Evolutionary conservation across 2,797 vertebrate species (phyloP), one percentile per base, ranked within the genome.

Genomic region (Sebastes cheni): DNA sequence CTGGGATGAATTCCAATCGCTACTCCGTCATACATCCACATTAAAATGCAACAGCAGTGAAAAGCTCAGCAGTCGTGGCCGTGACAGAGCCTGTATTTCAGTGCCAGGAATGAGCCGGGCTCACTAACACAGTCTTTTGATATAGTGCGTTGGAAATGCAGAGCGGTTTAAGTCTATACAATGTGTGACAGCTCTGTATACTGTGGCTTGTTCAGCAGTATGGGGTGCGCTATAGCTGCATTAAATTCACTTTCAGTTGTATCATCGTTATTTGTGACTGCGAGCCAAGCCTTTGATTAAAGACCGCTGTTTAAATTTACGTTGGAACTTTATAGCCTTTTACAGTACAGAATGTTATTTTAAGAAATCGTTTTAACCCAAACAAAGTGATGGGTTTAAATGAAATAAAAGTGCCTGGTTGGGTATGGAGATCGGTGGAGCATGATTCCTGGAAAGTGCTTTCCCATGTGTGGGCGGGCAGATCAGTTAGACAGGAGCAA

Each of bases 391-490:
- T 77, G 73, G 87, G 58, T 79, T 90, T 81, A 89, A 93, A 91
- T 90, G 82, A 88, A 93, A 87, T 90, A 83, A 91, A 90, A 89
- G 91, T 85, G 81, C 67, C 68, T 75, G 61, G 77, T 72, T 52
- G 80, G 87, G 85, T 72, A 85, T 2, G 80, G 89, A 83, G 89
- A 87, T 65, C 46, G 83, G 77, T 85, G 73, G 80, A 91, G 90
- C 84, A 1, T 86, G 85, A 90, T 95, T 94, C 92, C 93, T 92
- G 92, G 77, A 93, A 85, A 92, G 91, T 84, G 81, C 84, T 88
- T 93, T 92, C 89, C 93, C 92, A 92, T 86, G 90, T 93, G 93
- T 81, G 89, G 92, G 93, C 70, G 82, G 90, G 87, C 71, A 69
- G 80, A 92, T 91, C 87, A 80, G 83, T 84, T 83, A 87, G 77